phyloP scores from a whole-genome alignment of 2,797 vertebrate genomes.

The Petrocephalus schoutedeni region DNA sequence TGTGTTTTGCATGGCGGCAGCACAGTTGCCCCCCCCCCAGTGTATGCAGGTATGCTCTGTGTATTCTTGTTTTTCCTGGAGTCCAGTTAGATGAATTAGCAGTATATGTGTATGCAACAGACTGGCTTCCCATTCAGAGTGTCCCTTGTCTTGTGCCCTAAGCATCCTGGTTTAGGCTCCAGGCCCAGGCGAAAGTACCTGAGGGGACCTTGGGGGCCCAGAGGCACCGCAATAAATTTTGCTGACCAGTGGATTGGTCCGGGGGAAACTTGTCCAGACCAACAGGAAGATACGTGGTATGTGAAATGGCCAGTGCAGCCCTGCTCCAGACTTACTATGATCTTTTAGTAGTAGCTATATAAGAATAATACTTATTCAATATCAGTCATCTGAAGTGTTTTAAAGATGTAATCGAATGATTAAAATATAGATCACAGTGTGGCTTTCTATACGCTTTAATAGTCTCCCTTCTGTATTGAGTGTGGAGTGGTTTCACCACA shows the following conservation, averaged over 20 bases:
- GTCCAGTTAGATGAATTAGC: background rate
- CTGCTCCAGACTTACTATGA: background rate
- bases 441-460: background rate
- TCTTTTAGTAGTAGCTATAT: background rate
- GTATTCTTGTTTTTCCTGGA: background rate
- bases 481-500: background rate
- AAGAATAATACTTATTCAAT: background rate
- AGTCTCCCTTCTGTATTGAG: background rate
- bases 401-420: background rate
- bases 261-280: background rate
- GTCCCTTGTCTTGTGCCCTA: background rate
- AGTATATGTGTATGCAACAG: background rate
- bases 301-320: background rate
- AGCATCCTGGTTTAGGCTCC: background rate
- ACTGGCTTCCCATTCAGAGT: background rate
- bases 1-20: background rate
- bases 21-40: background rate
- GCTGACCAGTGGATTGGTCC: background rate
- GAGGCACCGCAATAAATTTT: background rate
- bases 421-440: background rate
- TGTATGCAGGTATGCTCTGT: background rate
- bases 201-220: background rate
- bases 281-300: background rate
- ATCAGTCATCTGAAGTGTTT: background rate
- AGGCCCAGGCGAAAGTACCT: background rate